phyloP scores from a whole-genome alignment of 2,797 vertebrate species.

The Semaprochilodus insignis region DNA sequence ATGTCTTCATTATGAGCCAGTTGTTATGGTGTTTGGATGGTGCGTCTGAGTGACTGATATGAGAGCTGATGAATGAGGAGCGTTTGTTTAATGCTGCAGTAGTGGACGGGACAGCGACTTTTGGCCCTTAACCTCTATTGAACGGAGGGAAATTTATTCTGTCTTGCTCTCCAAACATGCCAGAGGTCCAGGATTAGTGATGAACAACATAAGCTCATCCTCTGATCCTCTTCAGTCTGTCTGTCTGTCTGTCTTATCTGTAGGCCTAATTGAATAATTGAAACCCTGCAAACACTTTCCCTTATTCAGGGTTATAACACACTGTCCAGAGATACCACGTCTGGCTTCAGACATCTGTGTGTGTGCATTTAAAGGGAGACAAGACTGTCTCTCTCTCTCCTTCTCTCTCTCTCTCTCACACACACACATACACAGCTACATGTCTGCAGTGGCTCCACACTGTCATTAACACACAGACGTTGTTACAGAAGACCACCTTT shows the following conservation, averaged over 20 bases:
- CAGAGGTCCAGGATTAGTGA: conserved; percentile 2
- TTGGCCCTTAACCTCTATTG: conserved; percentile 26
- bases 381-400: neutral
- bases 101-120: conserved; percentile 40
- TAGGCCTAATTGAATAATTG: neutral
- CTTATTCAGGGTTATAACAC: neutral
- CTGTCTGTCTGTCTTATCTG: conserved; percentile 27
- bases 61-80: conserved; percentile 39
- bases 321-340: neutral
- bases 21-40: neutral
- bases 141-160: conserved; percentile 27
- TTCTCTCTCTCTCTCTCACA: neutral
- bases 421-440: conserved; percentile 13
- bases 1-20: neutral
- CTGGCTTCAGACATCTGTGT: neutral
- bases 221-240: conserved; percentile 10
- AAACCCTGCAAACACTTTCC: neutral
- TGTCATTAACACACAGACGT: conserved; percentile 55
- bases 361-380: conserved; percentile 35
- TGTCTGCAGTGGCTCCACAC: conserved; percentile 46
- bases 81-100: conserved; percentile 26
- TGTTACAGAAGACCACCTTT: conserved; percentile 53
- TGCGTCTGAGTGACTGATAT: conserved; percentile 1
- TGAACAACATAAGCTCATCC: neutral
- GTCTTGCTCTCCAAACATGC: conserved; percentile 16